Base-by-base conservation (phyloP, 2,113 vertebrate species). In the Calyptomena viridis region DNA sequence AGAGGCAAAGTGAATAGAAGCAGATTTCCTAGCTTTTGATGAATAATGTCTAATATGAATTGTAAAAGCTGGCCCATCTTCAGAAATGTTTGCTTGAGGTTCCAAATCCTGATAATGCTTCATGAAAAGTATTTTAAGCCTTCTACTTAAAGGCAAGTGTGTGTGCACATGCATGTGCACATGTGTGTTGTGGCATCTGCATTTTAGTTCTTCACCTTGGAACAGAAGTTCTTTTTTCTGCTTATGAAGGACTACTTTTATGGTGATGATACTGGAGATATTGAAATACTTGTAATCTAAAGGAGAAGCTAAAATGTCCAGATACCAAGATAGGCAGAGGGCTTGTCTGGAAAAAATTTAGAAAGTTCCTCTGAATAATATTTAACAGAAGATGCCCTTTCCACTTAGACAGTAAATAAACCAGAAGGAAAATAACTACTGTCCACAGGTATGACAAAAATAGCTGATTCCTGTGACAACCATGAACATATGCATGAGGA, bases 381-480 rank as follows among this genome's bases (percentile, higher is more conserved):
- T 33, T 11, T 71, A 77, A 55, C 6, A 60, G 71, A 82, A 74
- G 47, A 47, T 67, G 11, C 14, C 8, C 16, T 90, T 95, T 86
- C 64, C 31, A 72, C 40, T 89, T 33, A 44, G 47, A n/a, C 35
- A 44, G 59, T 55, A 89, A 93, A 74, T 59, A 85, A 77, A 67
- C 21, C 14, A 53, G 55, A 87, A 74, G 80, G 64, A 94, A 90
- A 94, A 84, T 67, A 85, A 49, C 68, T 86, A 16, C 62, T 67
- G n/a, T 93, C 73, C 60, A 63, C 47, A 93, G 79, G 60, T 96
- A 93, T 81, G 90, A 53, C 47, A 89, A 89, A 91, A 63, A 74
- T 64, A 82, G 56, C 58, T 47, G 39, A 79, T 63, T 81, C 60
- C 25, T 75, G n/a, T 55, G 53, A 72, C 30, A 94, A 47, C 23